Base-by-base conservation (phyloP, 2,888 invertebrate species). In the Lottia gigantea region DNA sequence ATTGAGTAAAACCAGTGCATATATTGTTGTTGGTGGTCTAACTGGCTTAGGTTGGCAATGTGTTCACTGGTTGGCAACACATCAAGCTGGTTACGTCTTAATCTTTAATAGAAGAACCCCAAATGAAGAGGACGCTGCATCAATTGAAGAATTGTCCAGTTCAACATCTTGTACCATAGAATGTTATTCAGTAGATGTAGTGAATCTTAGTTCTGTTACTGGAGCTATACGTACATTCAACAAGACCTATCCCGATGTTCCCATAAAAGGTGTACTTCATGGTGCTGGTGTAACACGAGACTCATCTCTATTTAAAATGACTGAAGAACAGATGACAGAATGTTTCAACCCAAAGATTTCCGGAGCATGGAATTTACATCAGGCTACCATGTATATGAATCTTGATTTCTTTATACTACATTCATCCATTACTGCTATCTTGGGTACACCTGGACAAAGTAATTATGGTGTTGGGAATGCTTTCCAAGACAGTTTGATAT, bases 401-500 rank as follows among this genome's bases (percentile, higher is more conserved):
- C 73, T 83, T 19, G 83, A 84, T 71, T 82, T 74, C 55, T 83
- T 84, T 68, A 75, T 84, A 2, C 70, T 83, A 62, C 78, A 81
- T 25, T 84, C 84, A 3, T 83, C 83, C 0, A 77, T 83, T 15
- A 75, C 79, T 12, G 77, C 81, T n/a, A 67, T 82, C 0, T 67
- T 83, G 25, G 84, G 83, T 12, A 80, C 79, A 55, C 75, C 75
- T 1, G 83, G 83, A 0, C 83, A 84, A 66, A 69, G 78, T 7
- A 81, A 78, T 68, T 82, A 84, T 70, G 82, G 81, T 3, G 82
- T 82, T 15, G 83, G 76, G 15, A 83, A 83, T 62, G 75, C 79
- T 1, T 84, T 84, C 64, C 71, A 80, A 67, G 84, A 84, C 67
- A 69, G 80, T 0, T 67, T 84, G 19, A 80, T 80, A 2, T 72